Evolutionary conservation across 2,888 invertebrate genomes (phyloP).

Genomic region (Brachyptera putata): DNA sequence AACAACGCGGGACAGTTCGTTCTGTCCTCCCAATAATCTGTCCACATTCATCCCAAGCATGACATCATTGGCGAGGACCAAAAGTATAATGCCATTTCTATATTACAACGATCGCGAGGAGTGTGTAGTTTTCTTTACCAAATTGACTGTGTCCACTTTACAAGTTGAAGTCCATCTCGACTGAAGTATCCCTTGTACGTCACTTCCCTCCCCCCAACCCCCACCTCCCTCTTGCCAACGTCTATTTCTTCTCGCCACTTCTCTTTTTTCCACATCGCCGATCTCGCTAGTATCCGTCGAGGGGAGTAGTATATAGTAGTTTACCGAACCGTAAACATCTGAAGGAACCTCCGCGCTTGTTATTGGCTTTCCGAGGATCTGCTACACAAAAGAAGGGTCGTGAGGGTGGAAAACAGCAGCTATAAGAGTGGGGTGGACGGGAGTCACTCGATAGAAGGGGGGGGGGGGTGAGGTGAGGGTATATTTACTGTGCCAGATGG

Average conservation of each 20-base stretch:
- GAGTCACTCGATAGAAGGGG: slow-evolving; percentile 12
- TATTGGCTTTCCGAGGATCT: slow-evolving; percentile 29
- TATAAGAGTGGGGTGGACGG: slow-evolving; percentile 17
- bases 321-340: slow-evolving; percentile 31
- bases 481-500: slow-evolving; percentile 23
- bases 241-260: slow-evolving; percentile 24
- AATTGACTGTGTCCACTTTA: slow-evolving; percentile 28
- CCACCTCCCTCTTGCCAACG: slow-evolving; percentile 23
- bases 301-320: slow-evolving; percentile 24
- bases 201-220: slow-evolving; percentile 21
- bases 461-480: slow-evolving; percentile 14
- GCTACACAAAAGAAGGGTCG: slow-evolving; percentile 21
- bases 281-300: slow-evolving; percentile 26
- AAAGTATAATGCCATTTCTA: neutral
- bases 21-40: neutral
- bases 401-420: slow-evolving; percentile 4
- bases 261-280: slow-evolving; percentile 30
- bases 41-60: neutral
- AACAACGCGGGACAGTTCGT: neutral
- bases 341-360: slow-evolving; percentile 26
- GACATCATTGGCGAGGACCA: neutral
- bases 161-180: slow-evolving; percentile 23
- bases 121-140: slow-evolving; percentile 16
- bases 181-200: slow-evolving; percentile 20
- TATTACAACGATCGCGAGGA: neutral